A percentile compares a stretch with the other conserved stretches of the same genome.
phyloP scores from a whole-genome alignment of 2,888 invertebrate genomes.

The Agrochola litura region DNA sequence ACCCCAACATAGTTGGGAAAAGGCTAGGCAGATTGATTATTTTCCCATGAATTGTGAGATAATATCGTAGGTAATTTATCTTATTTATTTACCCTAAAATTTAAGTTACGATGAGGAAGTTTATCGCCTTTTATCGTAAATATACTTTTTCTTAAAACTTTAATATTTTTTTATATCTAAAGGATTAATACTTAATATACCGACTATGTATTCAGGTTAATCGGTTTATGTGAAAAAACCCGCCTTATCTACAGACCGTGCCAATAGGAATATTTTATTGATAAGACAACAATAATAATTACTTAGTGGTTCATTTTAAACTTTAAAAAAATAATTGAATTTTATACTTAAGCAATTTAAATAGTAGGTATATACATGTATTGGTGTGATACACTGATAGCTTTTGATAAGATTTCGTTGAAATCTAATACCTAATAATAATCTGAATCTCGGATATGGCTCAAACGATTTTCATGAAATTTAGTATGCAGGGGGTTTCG shows the following conservation, averaged over 20 bases:
- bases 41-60: neutral
- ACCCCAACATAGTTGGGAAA: neutral
- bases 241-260: constrained; percentile 9
- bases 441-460: too few species aligned
- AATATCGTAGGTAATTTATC: neutral
- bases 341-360: too few species aligned
- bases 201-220: constrained; percentile 12
- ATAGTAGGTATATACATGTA: too few species aligned
- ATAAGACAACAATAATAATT: neutral
- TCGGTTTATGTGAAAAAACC: constrained; percentile 20
- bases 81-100: neutral
- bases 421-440: too few species aligned
- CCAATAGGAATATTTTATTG: constrained; percentile 4
- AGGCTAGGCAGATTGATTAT: neutral
- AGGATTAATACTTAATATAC: constrained; percentile 4
- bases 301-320: neutral
- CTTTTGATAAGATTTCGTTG: too few species aligned
- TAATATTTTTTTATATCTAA: constrained; percentile 24
- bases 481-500: too few species aligned
- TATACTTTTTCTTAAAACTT: neutral
- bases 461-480: too few species aligned
- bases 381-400: too few species aligned
- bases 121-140: neutral
- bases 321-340: too few species aligned
- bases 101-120: neutral